Evolutionary conservation across 2,797 vertebrate species (phyloP).

Genomic region (Platalea minor): DNA sequence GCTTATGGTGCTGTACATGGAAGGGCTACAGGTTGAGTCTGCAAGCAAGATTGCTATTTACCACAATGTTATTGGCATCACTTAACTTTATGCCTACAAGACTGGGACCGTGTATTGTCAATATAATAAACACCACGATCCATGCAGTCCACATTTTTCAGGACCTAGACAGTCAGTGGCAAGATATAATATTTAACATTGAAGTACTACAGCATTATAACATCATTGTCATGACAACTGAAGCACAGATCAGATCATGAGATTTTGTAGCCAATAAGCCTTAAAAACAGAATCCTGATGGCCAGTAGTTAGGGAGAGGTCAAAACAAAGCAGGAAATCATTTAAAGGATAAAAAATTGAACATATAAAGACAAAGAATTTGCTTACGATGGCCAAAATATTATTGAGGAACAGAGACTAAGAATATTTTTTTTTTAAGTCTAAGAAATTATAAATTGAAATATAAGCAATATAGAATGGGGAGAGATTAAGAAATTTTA

Average conservation of each 20-base stretch:
- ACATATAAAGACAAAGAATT: not conserved
- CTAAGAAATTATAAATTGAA: not conserved
- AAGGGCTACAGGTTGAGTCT: not conserved
- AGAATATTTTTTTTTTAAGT: not conserved
- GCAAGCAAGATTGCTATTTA: not conserved
- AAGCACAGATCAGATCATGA: not conserved
- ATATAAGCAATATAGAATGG: not conserved
- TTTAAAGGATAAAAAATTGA: not conserved
- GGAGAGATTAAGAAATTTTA: not conserved
- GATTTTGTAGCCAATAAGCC: not conserved
- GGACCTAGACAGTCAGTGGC: not conserved
- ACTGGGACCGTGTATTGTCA: fast-evolving
- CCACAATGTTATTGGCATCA: not conserved
- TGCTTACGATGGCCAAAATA: not conserved
- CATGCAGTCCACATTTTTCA: not conserved
- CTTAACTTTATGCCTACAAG: not conserved
- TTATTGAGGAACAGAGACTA: not conserved
- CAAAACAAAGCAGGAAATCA: not conserved
- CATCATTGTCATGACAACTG: not conserved
- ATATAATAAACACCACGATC: fast-evolving
- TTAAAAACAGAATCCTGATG: not conserved
- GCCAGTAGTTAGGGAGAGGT: not conserved
- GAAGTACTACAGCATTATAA: not conserved
- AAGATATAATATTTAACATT: not conserved
- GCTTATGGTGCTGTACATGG: not conserved